phyloP scores from a whole-genome alignment of 2,797 vertebrate species.

The Eulemur rubriventer region DNA sequence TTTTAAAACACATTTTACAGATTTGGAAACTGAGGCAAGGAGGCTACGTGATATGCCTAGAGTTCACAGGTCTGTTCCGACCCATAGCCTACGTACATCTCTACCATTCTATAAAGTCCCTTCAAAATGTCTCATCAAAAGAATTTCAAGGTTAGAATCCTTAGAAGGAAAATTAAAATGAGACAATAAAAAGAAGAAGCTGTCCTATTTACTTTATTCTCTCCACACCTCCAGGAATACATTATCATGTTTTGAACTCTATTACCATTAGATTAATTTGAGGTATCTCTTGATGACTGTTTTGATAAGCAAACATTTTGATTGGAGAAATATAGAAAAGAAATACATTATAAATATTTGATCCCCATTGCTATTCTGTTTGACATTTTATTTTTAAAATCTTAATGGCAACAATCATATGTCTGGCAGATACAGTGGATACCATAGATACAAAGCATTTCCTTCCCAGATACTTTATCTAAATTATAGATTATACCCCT shows the following conservation, averaged over 20 bases:
- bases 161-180: background rate
- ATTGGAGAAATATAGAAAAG: slow-evolving; percentile 7
- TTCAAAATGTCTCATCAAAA: slow-evolving; percentile 6
- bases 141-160: background rate
- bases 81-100: background rate
- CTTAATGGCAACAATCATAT: slow-evolving; percentile 23
- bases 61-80: background rate
- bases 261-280: slow-evolving; percentile 54
- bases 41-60: background rate
- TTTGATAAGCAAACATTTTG: slow-evolving; percentile 31
- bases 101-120: background rate
- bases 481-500: slow-evolving; percentile 55
- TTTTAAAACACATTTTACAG: background rate
- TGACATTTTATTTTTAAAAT: slow-evolving; percentile 43
- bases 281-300: background rate
- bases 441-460: slow-evolving; percentile 42
- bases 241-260: background rate
- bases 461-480: slow-evolving; percentile 21
- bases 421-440: slow-evolving; percentile 33
- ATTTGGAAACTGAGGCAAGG: background rate
- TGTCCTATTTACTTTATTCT: background rate
- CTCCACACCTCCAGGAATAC: background rate
- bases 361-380: slow-evolving; percentile 47
- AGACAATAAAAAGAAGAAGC: background rate
- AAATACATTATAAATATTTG: background rate